phyloP scores from a whole-genome alignment of 2,113 vertebrate species.

The Rhipidura dahli region DNA sequence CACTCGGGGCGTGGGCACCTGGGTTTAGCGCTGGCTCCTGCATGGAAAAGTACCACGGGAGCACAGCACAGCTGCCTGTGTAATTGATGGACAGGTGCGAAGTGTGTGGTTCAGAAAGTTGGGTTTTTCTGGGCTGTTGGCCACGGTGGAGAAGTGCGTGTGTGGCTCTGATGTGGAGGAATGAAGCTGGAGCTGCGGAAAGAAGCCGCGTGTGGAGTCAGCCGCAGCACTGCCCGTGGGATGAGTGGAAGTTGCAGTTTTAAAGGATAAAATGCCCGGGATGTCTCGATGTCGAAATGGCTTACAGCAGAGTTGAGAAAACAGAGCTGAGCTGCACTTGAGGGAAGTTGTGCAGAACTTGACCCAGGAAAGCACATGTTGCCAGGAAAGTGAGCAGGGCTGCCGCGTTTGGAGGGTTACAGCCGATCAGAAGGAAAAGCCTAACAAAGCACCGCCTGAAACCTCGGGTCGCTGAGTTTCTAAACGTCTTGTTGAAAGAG shows the following conservation, averaged over 20 bases:
- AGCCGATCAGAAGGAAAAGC: neutral
- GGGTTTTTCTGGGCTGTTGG: neutral
- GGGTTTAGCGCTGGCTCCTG: neutral
- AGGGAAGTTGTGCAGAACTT: neutral
- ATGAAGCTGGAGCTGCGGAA: neutral
- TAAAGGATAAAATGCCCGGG: neutral
- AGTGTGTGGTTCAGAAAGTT: neutral
- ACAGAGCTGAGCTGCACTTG: neutral
- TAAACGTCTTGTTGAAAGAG: neutral
- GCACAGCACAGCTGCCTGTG: rapidly evolving
- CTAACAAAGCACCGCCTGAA: neutral
- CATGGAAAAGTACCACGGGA: neutral
- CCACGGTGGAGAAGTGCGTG: rapidly evolving
- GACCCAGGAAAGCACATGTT: rapidly evolving
- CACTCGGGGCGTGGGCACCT: rapidly evolving
- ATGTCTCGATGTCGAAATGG: neutral
- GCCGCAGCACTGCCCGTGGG: rapidly evolving
- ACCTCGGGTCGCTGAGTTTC: neutral
- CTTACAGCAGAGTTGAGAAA: neutral
- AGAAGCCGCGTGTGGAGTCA: neutral
- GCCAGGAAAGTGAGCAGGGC: neutral
- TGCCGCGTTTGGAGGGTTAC: rapidly evolving
- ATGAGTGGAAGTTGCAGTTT: neutral
- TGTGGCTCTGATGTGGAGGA: neutral
- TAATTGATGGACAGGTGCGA: too few species aligned